Evolutionary conservation across 37 sponge, comb jelly and placozoan genomes (phyloP).

Genomic region (Aphrocallistes beatrix): DNA sequence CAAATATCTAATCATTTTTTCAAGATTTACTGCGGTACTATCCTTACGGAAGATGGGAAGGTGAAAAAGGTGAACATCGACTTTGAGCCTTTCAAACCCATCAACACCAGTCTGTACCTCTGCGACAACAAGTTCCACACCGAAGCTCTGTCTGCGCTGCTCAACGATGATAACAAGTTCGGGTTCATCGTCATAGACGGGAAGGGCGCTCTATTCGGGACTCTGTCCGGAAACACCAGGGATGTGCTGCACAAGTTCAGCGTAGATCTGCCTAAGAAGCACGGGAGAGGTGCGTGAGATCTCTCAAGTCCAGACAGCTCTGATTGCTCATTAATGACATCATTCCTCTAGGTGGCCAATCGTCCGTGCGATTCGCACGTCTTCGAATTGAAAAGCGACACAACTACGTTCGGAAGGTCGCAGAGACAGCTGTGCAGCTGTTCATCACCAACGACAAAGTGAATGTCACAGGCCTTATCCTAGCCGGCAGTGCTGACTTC

Average conservation of each 20-base stretch:
- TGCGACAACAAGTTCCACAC: constrained; percentile 99
- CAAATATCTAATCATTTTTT: no score
- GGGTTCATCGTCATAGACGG: constrained; percentile 99
- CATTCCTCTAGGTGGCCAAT: constrained; percentile 72
- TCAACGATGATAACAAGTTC: constrained; percentile 97
- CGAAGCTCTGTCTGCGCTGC: constrained; percentile 84
- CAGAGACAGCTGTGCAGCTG: constrained; percentile 87
- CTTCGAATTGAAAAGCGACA: constrained; percentile 92
- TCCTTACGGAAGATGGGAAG: constrained; percentile 97
- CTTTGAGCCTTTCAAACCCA: constrained; percentile 97
- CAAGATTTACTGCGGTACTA: constrained; percentile 97
- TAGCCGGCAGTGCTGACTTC: constrained; percentile 98
- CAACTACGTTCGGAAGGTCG: constrained; percentile 93
- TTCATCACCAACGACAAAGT: constrained; percentile 83
- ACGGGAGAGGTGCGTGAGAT: constrained; percentile 48
- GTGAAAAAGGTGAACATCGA: constrained; percentile 99
- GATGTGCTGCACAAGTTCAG: constrained; percentile 98
- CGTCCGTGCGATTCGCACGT: constrained; percentile 95
- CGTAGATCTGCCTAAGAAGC: constrained; percentile 97
- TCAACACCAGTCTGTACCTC: constrained; percentile 95
- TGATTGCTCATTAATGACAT: neutral
- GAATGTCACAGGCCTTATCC: constrained; percentile 84
- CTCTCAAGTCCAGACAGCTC: neutral
- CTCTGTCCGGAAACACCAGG: constrained; percentile 89
- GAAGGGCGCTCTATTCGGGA: constrained; percentile 93